Evolutionary conservation across 2,113 vertebrate genomes (phyloP), one percentile per base, ranked within the genome.

Genomic region (Thamnaconus septentrionalis): DNA sequence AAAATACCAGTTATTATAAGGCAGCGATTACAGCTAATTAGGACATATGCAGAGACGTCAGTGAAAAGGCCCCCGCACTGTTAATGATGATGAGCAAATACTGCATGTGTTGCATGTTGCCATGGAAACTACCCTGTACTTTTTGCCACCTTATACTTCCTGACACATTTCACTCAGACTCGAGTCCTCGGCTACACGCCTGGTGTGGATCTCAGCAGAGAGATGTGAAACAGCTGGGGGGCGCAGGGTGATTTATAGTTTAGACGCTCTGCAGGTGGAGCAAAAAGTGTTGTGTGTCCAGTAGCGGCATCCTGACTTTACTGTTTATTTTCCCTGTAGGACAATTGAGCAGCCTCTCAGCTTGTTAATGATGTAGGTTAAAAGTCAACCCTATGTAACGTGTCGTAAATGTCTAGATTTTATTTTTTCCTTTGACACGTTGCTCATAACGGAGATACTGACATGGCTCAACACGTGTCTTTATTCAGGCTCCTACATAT

Each of bases 81-180:
- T 59, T 55, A 47, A 31, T 60, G 47, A 66, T 73, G 7, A 46
- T 31, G 18, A 50, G 45, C 56, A 44, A 73, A n/a, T 9, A 11
- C 31, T 6, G 2, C 4, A 47, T 18, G 8, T 67, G 31, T 51
- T 52, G 48, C 40, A n/a, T 42, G 68, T 72, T 64, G 44, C 52
- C 68, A 64, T 79, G 61, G 58, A 72, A 63, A 72, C 58, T 52
- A 3, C 5, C 50, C 50, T 6, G 3, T 31, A 64, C 44, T 45
- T 4, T 31, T 31, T 31, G 18, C 18, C 18, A 31, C 18, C 18
- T 48, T 10, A 45, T n/a, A 3, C 2, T 73, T 67, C 49, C 60
- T 78, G 46, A 69, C 51, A 65, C 45, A 55, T 63, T 66, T 75
- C 53, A 64, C 47, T 63, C 51, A 74, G 61, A 9, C 50, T 53